Conservation (phyloP, 2,888 invertebrate species). For the Caenorhabditis sinica region DNA sequence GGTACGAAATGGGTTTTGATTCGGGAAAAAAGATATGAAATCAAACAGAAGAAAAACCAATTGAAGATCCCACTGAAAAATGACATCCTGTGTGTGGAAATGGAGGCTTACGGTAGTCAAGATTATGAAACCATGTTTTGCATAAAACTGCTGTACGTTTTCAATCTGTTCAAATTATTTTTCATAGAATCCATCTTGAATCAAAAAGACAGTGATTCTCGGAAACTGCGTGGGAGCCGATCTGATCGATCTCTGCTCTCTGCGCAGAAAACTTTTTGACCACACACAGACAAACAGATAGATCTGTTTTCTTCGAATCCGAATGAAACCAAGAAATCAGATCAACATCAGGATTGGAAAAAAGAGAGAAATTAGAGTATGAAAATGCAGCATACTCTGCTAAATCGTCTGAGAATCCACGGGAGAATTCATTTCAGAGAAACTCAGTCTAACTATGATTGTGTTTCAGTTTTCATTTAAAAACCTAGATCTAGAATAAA, state of each 20-base stretch:
- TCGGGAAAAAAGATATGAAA: too few relatives aligned
- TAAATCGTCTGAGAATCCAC: too few relatives aligned
- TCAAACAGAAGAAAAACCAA: too few relatives aligned
- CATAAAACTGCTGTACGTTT: neutral
- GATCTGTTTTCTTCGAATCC: slow-evolving; percentile 24
- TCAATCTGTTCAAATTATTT: neutral
- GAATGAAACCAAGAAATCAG: neutral
- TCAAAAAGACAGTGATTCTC: slow-evolving; percentile 1
- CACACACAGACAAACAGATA: slow-evolving; percentile 38
- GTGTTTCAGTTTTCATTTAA: too few relatives aligned
- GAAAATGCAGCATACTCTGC: too few relatives aligned
- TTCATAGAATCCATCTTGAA: too few relatives aligned
- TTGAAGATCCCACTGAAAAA: neutral
- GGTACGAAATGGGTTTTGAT: neutral
- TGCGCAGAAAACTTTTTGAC: slow-evolving; percentile 21
- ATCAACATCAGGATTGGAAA: slow-evolving; percentile 2
- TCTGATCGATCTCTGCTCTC: slow-evolving; percentile 32
- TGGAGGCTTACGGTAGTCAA: slow-evolving; percentile 1
- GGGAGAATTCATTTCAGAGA: too few relatives aligned
- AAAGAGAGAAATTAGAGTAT: neutral
- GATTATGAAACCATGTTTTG: too few relatives aligned
- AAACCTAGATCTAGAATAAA: too few relatives aligned
- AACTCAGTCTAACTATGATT: too few relatives aligned
- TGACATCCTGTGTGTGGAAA: too few relatives aligned
- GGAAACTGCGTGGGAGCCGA: slow-evolving; percentile 37